These are phyloP conservation scores for Anguilla rostrata DNA, from an alignment of 2,113 vertebrate genomes.

Conservation along the genomic window DNA sequence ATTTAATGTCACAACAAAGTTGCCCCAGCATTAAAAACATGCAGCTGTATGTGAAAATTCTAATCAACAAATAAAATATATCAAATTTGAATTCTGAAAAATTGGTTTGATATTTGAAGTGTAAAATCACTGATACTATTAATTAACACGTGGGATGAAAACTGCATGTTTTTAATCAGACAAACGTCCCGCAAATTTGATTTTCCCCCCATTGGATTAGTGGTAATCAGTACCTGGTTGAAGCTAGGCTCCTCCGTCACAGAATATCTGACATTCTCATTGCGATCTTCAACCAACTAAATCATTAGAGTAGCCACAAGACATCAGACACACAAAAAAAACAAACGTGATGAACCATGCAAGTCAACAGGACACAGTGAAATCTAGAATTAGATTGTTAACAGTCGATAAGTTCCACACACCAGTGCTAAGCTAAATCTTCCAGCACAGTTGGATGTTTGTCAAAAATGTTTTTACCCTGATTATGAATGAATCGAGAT, in stretches of 20 bases:
- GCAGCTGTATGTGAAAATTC: neutral
- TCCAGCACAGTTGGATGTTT: neutral
- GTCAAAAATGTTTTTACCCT: neutral
- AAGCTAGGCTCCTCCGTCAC: conserved; percentile 75
- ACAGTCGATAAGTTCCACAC: conserved; percentile 29
- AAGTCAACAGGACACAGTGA: conserved; percentile 55
- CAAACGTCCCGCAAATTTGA: neutral
- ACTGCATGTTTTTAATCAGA: conserved; percentile 21
- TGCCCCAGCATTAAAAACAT: conserved; percentile 14
- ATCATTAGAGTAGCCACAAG: conserved; percentile 69
- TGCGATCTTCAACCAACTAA: conserved; percentile 84
- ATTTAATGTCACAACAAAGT: neutral
- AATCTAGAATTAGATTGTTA: conserved; percentile 59
- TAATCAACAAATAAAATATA: neutral
- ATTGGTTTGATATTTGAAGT: neutral
- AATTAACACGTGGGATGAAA: neutral
- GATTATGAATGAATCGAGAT: neutral
- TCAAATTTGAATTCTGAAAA: neutral
- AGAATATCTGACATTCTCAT: conserved; percentile 82
- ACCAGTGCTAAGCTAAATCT: neutral
- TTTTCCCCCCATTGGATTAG: neutral
- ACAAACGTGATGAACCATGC: conserved; percentile 64
- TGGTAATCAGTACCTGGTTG: conserved; percentile 79
- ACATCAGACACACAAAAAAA: conserved; percentile 54
- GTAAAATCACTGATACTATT: neutral